These are phyloP conservation scores for Carpatolechia fugitivella DNA, from an alignment of 2,888 invertebrate species.

Conservation along the genomic window DNA sequence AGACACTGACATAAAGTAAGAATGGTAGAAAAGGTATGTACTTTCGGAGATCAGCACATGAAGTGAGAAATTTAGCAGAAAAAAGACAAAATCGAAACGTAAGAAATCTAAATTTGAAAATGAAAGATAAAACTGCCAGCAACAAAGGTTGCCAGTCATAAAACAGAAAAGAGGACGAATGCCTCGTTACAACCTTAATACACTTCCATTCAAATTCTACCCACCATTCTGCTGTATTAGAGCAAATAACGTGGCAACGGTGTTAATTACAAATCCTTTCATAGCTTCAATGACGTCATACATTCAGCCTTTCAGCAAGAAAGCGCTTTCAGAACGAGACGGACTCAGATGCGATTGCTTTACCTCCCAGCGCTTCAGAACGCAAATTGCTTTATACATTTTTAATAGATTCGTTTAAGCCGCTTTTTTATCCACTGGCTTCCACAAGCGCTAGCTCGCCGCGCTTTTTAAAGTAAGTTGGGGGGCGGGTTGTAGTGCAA, in stretches of 20 bases:
- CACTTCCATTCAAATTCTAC: not conserved
- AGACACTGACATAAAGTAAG: too few species aligned
- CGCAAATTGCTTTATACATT: conserved; percentile 68
- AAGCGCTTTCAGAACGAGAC: not conserved
- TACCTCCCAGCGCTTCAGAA: conserved; percentile 32
- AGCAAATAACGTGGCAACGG: not conserved
- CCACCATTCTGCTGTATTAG: not conserved
- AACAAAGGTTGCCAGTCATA: too few species aligned
- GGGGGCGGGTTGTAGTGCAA: not conserved
- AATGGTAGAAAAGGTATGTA: too few species aligned
- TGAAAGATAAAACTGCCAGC: too few species aligned
- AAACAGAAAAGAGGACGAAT: too few species aligned
- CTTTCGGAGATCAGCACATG: too few species aligned
- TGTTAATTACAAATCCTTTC: not conserved
- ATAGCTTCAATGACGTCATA: not conserved
- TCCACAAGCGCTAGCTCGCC: conserved; percentile 30
- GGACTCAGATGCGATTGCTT: conserved; percentile 42
- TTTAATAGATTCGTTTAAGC: conserved; percentile 74
- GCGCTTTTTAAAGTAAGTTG: conserved; percentile 46
- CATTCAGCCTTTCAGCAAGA: not conserved
- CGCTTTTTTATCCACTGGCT: conserved; percentile 65
- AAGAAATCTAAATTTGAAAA: too few species aligned
- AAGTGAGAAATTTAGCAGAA: too few species aligned
- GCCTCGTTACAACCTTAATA: not conserved
- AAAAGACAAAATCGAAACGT: too few species aligned